Percentiles rank a stretch among this genome's conserved stretches.
Evolutionary conservation across 2,113 vertebrate species (phyloP).

Genomic region (Melanerpes aurifrons): DNA sequence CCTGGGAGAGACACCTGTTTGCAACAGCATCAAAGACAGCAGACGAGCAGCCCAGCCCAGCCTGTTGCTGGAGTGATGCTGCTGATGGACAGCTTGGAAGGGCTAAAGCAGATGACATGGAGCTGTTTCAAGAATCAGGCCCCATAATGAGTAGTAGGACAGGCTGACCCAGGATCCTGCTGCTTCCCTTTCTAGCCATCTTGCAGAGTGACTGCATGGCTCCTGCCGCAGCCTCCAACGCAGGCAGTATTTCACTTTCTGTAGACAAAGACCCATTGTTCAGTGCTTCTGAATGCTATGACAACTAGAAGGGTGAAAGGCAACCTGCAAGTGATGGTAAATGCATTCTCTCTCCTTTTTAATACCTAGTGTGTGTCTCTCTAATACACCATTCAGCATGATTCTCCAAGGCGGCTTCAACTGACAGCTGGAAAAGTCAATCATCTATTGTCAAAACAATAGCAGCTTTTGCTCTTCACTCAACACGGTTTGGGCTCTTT

Average conservation of each 20-base stretch:
- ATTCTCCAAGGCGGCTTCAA: not conserved
- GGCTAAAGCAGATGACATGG: not conserved
- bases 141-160: not conserved
- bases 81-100: not conserved
- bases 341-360: not conserved
- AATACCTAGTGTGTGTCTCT: not conserved
- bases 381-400: not conserved
- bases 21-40: slow-evolving; percentile 11
- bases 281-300: slow-evolving; percentile 24
- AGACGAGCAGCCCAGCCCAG: not conserved
- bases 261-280: not conserved
- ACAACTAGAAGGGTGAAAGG: not conserved
- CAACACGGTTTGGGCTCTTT: not conserved
- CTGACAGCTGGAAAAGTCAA: not conserved
- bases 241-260: not conserved
- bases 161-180: not conserved
- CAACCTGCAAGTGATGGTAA: not conserved
- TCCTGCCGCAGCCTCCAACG: not conserved
- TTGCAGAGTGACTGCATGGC: not conserved
- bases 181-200: not conserved
- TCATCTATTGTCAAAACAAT: not conserved
- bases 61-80: not conserved
- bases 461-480: not conserved
- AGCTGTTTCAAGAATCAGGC: not conserved
- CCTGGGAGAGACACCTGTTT: not conserved